These are phyloP conservation scores for Chrysopa pallens DNA, from an alignment of 1,140 invertebrate genomes.

Conservation along the genomic window DNA sequence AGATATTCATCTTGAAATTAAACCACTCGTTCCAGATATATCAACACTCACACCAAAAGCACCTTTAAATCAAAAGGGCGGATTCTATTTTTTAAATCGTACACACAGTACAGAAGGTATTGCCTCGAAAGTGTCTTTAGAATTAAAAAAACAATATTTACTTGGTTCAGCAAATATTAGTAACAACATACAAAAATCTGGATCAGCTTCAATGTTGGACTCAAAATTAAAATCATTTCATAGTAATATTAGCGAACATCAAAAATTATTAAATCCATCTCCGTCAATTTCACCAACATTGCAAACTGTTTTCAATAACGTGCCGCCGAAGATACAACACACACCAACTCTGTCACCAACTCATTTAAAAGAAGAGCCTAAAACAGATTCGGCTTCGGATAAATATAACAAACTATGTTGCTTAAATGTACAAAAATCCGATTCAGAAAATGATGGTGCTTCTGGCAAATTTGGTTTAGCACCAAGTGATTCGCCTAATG, in stretches of 20 bases:
- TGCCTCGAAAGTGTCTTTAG: constrained; percentile 66
- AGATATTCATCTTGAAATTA: constrained; percentile 27
- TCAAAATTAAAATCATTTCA: constrained; percentile 65
- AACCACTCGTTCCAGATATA: constrained; percentile 25
- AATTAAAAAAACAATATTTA: constrained; percentile 69
- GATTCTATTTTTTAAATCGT: constrained; percentile 56
- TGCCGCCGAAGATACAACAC: constrained; percentile 11
- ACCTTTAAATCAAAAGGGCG: constrained; percentile 33
- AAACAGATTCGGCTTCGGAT: background rate
- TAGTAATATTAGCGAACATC: constrained; percentile 72
- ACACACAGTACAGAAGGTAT: constrained; percentile 72
- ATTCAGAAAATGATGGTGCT: background rate
- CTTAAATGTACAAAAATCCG: background rate
- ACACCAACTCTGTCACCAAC: constrained; percentile 18
- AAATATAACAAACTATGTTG: background rate
- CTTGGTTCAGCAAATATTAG: constrained; percentile 40
- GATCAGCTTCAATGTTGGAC: constrained; percentile 68
- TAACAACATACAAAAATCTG: constrained; percentile 57
- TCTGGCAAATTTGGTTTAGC: background rate
- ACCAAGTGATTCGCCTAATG: background rate
- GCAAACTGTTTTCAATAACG: constrained; percentile 43
- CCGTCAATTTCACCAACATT: constrained; percentile 53
- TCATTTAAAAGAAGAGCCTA: constrained; percentile 4
- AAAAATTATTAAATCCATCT: constrained; percentile 69
- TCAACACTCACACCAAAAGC: constrained; percentile 16